These are phyloP conservation scores for Lipophrys pholis DNA, from an alignment of 2,113 vertebrate species.

Conservation along the genomic window DNA sequence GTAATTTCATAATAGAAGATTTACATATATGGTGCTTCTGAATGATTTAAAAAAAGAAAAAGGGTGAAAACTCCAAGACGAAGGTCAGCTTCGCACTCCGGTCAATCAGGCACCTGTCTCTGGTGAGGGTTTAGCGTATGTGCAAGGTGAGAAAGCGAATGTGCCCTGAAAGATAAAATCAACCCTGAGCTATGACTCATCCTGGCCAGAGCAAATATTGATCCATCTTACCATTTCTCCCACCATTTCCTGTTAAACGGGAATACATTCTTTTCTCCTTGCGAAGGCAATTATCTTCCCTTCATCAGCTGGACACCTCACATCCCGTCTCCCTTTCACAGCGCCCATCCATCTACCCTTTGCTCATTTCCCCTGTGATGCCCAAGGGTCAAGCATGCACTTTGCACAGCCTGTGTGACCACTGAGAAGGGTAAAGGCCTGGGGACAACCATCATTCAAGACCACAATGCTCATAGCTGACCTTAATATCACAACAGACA, in stretches of 20 bases:
- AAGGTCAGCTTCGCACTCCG: constrained; percentile 5
- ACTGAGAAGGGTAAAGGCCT: constrained; percentile 14
- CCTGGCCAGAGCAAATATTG: constrained; percentile 57
- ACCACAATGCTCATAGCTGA: constrained; percentile 9
- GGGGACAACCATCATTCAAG: constrained; percentile 17
- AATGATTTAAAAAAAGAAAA: too few relatives aligned
- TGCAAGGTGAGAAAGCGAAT: constrained; percentile 17
- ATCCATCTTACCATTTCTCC: constrained; percentile 51
- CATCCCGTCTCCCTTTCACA: constrained; percentile 21
- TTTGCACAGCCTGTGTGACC: neutral
- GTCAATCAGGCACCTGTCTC: neutral
- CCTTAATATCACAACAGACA: constrained; percentile 28
- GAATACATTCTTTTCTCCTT: constrained; percentile 24
- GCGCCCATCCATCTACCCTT: constrained; percentile 17
- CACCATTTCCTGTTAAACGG: constrained; percentile 46
- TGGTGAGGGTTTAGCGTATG: constrained; percentile 12
- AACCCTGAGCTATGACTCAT: constrained; percentile 45
- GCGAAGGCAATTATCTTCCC: constrained; percentile 50
- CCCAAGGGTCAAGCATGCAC: constrained; percentile 34
- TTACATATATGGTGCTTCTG: too few relatives aligned
- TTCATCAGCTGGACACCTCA: constrained; percentile 9
- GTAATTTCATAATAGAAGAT: too few relatives aligned
- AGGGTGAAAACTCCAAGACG: neutral
- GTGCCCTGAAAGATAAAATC: constrained; percentile 50
- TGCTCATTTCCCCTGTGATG: constrained; percentile 15